Evolutionary conservation across 2,113 vertebrate genomes (phyloP).

Genomic region (Scolopax mira): DNA sequence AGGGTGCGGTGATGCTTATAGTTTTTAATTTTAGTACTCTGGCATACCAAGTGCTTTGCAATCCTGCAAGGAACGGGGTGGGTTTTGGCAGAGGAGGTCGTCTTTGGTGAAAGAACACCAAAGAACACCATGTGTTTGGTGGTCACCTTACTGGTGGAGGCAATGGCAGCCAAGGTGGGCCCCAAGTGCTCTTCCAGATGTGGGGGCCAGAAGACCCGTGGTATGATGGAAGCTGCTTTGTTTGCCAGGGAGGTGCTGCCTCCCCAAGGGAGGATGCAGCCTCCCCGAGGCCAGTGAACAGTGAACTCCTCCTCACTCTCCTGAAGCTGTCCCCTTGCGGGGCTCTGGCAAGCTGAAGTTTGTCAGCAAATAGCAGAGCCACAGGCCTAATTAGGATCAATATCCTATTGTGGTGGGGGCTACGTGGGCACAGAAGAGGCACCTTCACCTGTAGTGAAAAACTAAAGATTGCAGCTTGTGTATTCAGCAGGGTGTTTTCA

Average conservation of each 20-base stretch:
- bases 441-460: background rate
- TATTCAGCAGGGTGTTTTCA: background rate
- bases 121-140: background rate
- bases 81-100: background rate
- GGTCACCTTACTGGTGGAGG: background rate
- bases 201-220: background rate
- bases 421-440: background rate
- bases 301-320: background rate
- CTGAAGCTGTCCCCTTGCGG: background rate
- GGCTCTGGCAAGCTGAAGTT: background rate
- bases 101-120: no score
- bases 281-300: background rate
- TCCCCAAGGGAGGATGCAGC: background rate
- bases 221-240: background rate
- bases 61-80: background rate
- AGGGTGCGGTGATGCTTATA: background rate
- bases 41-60: background rate
- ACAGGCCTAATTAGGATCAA: background rate
- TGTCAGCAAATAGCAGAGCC: background rate
- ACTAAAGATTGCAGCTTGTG: background rate
- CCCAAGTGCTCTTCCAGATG: background rate
- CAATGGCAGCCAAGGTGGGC: rapidly evolving
- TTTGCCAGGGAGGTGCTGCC: background rate
- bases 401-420: background rate
- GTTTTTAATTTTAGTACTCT: background rate